phyloP scores from a whole-genome alignment of 1,140 invertebrate species.

The Limonius californicus region DNA sequence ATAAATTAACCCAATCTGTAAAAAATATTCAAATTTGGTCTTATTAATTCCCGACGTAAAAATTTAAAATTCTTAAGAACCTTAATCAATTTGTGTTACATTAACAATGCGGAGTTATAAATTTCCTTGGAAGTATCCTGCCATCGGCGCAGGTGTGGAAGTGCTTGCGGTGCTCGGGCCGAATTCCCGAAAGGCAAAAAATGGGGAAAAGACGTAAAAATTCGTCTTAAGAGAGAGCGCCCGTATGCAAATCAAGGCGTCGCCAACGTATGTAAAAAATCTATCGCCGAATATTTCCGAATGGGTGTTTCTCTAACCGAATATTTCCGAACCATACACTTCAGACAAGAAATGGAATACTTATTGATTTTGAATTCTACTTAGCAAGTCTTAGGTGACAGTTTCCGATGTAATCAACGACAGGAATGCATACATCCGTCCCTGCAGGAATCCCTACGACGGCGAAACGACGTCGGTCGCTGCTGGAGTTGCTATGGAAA shows the following conservation, averaged over 20 bases:
- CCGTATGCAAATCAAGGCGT: slow-evolving; percentile 40
- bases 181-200: too few species aligned
- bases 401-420: slow-evolving; percentile 32
- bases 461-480: not conserved
- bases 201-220: not conserved
- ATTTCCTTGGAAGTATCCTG: too few species aligned
- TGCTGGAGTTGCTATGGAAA: slow-evolving; percentile 7
- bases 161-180: too few species aligned
- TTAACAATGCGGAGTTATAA: too few species aligned
- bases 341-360: slow-evolving; percentile 39
- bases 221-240: slow-evolving; percentile 17
- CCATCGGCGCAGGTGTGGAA: too few species aligned
- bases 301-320: slow-evolving; percentile 28
- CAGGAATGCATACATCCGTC: slow-evolving; percentile 14
- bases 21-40: too few species aligned
- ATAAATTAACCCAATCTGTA: too few species aligned
- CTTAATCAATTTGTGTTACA: too few species aligned
- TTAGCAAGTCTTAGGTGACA: slow-evolving; percentile 42
- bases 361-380: slow-evolving; percentile 44
- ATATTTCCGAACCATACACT: slow-evolving; percentile 29
- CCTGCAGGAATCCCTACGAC: not conserved
- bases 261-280: slow-evolving; percentile 38
- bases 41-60: too few species aligned
- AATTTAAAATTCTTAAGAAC: too few species aligned
- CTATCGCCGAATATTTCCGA: slow-evolving; percentile 39